Evolutionary conservation across 2,113 vertebrate genomes (phyloP).

Genomic region (Morone saxatilis): DNA sequence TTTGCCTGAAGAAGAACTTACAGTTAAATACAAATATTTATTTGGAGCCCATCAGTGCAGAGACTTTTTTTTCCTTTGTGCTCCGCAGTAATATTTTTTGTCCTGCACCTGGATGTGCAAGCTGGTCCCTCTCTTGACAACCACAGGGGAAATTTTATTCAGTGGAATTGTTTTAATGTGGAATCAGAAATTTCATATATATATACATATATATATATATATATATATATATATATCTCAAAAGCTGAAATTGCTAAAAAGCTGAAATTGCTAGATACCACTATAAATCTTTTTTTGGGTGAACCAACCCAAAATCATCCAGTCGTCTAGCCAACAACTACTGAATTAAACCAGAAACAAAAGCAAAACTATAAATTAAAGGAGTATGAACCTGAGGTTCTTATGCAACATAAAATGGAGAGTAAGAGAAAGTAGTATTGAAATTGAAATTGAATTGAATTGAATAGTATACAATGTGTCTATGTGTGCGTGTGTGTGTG

Average conservation of each 20-base stretch:
- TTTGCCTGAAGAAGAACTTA: no score
- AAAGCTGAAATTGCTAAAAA: neutral
- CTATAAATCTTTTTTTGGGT: neutral
- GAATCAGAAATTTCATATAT: neutral
- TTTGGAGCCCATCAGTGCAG: no score
- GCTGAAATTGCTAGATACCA: no score
- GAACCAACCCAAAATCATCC: neutral
- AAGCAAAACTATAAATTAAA: neutral
- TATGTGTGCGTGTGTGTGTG: conserved; percentile 10
- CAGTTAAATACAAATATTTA: no score
- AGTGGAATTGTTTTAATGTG: neutral
- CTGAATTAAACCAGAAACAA: neutral
- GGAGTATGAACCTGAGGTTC: neutral
- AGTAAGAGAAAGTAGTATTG: neutral
- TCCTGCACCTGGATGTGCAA: no score
- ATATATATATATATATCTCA: neutral
- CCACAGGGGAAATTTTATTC: no score
- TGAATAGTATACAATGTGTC: neutral
- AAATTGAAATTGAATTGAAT: no score
- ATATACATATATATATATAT: neutral
- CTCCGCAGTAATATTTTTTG: no score
- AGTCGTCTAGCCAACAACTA: no score
- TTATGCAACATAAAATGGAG: neutral
- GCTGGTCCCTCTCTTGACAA: no score
- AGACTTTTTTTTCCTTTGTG: no score